Evolutionary conservation across 2,113 vertebrate species (phyloP), one percentile per base, ranked within the genome.

Genomic region (Zapus hudsonius): DNA sequence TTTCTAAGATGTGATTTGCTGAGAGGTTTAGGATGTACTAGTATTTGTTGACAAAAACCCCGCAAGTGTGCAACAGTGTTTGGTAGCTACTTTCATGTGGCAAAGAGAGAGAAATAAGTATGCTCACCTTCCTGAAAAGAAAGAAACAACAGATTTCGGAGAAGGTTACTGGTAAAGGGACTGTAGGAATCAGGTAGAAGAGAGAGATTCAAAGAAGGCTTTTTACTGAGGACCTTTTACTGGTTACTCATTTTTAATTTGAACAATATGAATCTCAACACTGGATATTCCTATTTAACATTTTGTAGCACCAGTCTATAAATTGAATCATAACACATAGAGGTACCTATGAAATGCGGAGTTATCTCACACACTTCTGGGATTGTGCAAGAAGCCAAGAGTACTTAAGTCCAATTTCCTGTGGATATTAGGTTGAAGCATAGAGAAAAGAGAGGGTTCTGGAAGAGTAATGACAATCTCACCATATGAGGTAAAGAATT

Each of bases 1-100:
- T 80, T 87, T 90, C 40, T 59, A 94, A 79, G 52, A 44, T 87
- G 36, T 40, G 19, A 74, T 74, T 86, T 79, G 31, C 31, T 79
- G 82, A 83, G 70, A 95, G 19, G 9, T 87, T 74, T 5, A 87
- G 87, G 52, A 55, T 82, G 5, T 23, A 75, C 22, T 74, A 10
- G n/a, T n/a, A n/a, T 69, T 42, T 42, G n/a, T 36, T 94, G 55
- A n/a, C 74, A 75, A 63, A 27, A 85, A 31, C 13, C 10, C 64
- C 55, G 12, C 16, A 52, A 84, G 63, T 36, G 12, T 23, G n/a
- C 80, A 84, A 42, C 2, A 25, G 7, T 75, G 22, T 64, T 79
- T 36, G 29, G 63, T 59, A 85, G 33, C 33, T 84, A 72, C 11
- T 19, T 78, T 89, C 57, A 59, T 78, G 38, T 78, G 76, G 74